These are phyloP conservation scores for Drosophila mulleri DNA, from an alignment of 2,888 invertebrate species.

Conservation along the genomic window DNA sequence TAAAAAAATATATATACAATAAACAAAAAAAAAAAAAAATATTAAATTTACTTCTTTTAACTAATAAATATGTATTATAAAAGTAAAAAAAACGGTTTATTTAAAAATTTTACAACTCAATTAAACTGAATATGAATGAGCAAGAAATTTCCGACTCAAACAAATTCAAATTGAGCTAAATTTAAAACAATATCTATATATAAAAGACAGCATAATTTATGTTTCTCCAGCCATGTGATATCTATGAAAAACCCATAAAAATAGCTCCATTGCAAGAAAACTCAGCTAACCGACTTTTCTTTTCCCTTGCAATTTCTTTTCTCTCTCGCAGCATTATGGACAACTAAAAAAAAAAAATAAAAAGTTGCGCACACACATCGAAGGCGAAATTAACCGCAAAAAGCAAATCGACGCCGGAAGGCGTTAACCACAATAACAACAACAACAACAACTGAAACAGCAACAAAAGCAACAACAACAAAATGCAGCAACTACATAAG, in stretches of 20 bases:
- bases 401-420: slow-evolving; percentile 30
- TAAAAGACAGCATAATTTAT: slow-evolving; percentile 6
- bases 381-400: slow-evolving; percentile 32
- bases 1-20: neutral
- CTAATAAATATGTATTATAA: neutral
- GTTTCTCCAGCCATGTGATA: slow-evolving; percentile 7
- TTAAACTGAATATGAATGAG: neutral
- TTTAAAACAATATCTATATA: neutral
- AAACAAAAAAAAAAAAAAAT: neutral
- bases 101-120: neutral
- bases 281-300: slow-evolving; percentile 34
- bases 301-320: slow-evolving; percentile 21
- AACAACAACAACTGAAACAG: slow-evolving; percentile 8
- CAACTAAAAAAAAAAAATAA: slow-evolving; percentile 45
- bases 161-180: slow-evolving; percentile 4
- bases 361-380: slow-evolving; percentile 13
- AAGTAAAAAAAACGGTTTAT: neutral
- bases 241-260: slow-evolving; percentile 17
- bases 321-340: slow-evolving; percentile 63
- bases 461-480: slow-evolving; percentile 16
- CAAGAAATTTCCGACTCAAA: neutral
- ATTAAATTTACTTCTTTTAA: neutral
- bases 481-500: slow-evolving; percentile 37
- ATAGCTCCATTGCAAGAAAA: slow-evolving; percentile 21
- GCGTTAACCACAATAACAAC: slow-evolving; percentile 11